phyloP scores from a whole-genome alignment of 2,797 vertebrate genomes.

The Emydoidea blandingii region DNA sequence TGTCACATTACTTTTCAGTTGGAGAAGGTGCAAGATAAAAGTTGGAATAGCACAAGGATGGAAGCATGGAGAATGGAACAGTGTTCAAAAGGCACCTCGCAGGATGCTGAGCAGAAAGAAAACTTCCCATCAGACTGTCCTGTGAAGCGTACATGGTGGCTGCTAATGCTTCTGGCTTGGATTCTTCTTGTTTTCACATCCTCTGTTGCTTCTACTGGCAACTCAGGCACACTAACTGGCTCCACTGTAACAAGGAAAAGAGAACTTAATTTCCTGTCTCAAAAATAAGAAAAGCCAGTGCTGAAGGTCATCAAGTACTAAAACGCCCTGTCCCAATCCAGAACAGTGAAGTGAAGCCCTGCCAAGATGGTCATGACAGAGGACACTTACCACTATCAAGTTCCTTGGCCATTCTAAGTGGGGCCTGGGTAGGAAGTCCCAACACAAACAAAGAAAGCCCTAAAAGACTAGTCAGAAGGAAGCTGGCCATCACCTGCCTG shows the following conservation, averaged over 20 bases:
- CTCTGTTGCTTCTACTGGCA: neutral
- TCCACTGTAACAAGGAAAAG: accelerated
- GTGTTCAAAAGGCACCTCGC: constrained; percentile 33
- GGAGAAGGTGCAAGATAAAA: constrained; percentile 50
- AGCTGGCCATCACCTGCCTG: neutral
- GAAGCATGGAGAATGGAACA: constrained; percentile 3
- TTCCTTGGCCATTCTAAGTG: neutral
- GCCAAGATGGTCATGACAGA: neutral
- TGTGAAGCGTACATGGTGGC: accelerated
- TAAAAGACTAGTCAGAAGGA: neutral
- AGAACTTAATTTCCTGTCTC: accelerated
- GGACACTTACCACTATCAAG: neutral
- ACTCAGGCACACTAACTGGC: neutral
- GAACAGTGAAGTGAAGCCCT: neutral
- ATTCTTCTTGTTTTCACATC: neutral
- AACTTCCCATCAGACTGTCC: neutral
- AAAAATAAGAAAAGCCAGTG: accelerated
- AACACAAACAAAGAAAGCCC: neutral
- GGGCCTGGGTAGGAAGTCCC: neutral
- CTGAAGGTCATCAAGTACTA: accelerated
- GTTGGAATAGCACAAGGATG: constrained; percentile 57
- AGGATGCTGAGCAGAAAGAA: neutral
- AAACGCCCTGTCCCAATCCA: neutral
- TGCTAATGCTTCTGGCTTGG: neutral
- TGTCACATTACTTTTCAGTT: constrained; percentile 56